Evolutionary conservation across 2,888 invertebrate genomes (phyloP).

Genomic region (Ornithoptera priamus): DNA sequence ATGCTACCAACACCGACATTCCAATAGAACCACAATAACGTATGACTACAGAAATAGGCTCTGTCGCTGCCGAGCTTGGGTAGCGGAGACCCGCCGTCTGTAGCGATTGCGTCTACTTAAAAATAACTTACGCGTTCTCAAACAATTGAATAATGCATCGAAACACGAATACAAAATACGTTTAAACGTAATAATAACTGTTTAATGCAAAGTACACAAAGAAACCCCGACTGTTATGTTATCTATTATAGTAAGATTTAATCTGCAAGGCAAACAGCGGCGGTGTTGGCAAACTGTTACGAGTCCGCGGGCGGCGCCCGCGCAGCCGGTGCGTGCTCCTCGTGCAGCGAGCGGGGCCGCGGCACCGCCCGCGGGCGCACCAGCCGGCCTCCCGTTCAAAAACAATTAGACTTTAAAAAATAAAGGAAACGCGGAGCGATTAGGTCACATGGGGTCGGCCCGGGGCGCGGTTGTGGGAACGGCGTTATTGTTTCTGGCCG

Average conservation of each 20-base stretch:
- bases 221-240: slow-evolving; percentile 1
- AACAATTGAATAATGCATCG: too few relatives aligned
- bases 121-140: too few relatives aligned
- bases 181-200: too few relatives aligned
- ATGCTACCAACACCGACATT: too few relatives aligned
- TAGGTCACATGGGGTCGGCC: slow-evolving; percentile 46
- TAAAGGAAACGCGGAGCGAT: slow-evolving; percentile 47
- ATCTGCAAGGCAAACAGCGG: slow-evolving; percentile 31
- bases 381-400: slow-evolving; percentile 65
- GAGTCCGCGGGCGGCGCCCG: slow-evolving; percentile 6
- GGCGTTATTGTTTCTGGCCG: slow-evolving; percentile 56
- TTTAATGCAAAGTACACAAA: slow-evolving; percentile 3
- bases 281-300: slow-evolving; percentile 26
- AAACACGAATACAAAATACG: too few relatives aligned
- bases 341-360: slow-evolving; percentile 34
- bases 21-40: too few relatives aligned
- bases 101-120: too few relatives aligned
- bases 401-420: slow-evolving; percentile 69
- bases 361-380: slow-evolving; percentile 60
- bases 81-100: too few relatives aligned
- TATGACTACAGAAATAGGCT: too few relatives aligned
- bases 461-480: slow-evolving; percentile 69
- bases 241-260: slow-evolving; percentile 29
- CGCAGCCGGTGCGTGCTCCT: slow-evolving; percentile 33
- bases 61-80: too few relatives aligned